Base-by-base conservation (phyloP, 2,888 invertebrate genomes). In the Synergus umbraculus region DNA sequence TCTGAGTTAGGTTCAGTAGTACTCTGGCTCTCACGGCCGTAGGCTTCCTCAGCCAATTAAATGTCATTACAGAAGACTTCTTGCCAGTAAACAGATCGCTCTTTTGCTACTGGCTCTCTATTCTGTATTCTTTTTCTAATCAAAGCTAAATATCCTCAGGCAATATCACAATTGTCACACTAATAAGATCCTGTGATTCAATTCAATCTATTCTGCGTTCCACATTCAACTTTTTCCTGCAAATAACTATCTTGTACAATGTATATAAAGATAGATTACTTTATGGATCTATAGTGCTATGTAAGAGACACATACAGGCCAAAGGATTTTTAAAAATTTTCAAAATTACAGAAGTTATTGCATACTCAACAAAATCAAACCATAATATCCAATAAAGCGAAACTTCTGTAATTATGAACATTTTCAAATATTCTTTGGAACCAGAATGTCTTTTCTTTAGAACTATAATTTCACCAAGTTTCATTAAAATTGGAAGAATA, bases 11-110 rank as follows among this genome's bases (percentile, higher is more conserved):
- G 81, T 82, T 83, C 83, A 82, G 79, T 81, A 79, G 78, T 81
- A 81, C 79, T 83, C 83, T 79, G 85, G 83, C 86, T 87, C 86
- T 88, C 87, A 88, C 87, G 85, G 82, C 82, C 86, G 83, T 85
- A 29, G 29, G 69, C 49, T 69, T 49, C 29, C 29, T 85, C 82
- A 85, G 83, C 86, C 88, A 88, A 89, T 88, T 89, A 89, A 89
- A 87, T 87, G 87, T 88, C 87, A 89, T 89, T 89, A 88, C 87
- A 86, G 86, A 85, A 85, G 85, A 86, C 78, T 87, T 89, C 86
- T 89, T 87, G 86, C 85, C 85, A 83, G 83, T 86, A 85, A 88
- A 87, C 85, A 80, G 83, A 79, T 82, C 63, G 79, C 60, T 41
- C 54, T 78, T 81, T 76, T 81, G 77, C 81, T 82, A 82, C 79